A percentile compares a stretch with the other conserved stretches of the same genome.
Evolutionary conservation across 1,140 invertebrate species (phyloP).

Genomic region (Tetragnatha versicolor): DNA sequence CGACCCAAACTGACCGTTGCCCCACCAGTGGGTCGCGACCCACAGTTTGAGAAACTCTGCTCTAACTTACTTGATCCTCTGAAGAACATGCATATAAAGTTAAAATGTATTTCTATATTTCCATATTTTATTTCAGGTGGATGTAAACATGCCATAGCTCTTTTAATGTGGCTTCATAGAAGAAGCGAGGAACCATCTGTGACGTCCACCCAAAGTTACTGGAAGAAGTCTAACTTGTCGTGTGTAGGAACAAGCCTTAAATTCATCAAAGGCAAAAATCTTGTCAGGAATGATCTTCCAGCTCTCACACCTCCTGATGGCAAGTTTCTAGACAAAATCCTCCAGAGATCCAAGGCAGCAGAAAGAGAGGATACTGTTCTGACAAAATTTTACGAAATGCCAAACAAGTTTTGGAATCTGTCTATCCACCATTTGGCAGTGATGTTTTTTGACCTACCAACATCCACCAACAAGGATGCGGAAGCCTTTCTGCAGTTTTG

Average conservation of each 20-base stretch:
- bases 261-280: constrained; percentile 1
- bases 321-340: background rate
- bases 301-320: background rate
- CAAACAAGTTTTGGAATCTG: background rate
- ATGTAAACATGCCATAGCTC: constrained; percentile 12
- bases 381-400: background rate
- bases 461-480: background rate
- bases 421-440: background rate
- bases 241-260: background rate
- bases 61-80: background rate
- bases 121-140: background rate
- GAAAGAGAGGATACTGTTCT: background rate
- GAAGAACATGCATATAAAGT: too few relatives aligned
- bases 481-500: background rate
- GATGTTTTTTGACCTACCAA: background rate
- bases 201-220: background rate
- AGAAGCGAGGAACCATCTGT: background rate
- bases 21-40: background rate
- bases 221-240: constrained; percentile 1
- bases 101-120: background rate
- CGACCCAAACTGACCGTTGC: too few relatives aligned
- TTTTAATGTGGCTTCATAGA: constrained; percentile 1
- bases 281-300: background rate
- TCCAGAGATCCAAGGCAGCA: background rate
- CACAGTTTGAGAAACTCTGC: background rate